Evolutionary conservation across 1,140 invertebrate species (phyloP).

Genomic region (Paralvinella palmiformis): DNA sequence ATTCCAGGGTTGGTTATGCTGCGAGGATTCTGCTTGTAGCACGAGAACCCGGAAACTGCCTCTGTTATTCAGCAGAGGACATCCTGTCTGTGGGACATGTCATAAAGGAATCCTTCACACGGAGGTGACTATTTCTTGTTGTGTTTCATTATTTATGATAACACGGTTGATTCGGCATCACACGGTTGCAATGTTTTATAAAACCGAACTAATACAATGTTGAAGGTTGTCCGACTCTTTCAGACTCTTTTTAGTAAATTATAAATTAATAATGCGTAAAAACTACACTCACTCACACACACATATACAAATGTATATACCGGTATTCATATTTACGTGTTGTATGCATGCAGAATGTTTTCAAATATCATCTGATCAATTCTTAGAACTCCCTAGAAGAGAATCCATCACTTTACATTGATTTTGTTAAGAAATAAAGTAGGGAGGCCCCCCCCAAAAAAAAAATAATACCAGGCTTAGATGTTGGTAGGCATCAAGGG

Average conservation of each 20-base stretch:
- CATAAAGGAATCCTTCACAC: conserved; percentile 66
- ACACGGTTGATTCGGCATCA: conserved; percentile 6
- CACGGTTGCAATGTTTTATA: not conserved
- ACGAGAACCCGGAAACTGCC: conserved; percentile 63
- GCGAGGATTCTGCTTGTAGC: conserved; percentile 80
- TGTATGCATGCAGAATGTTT: no score
- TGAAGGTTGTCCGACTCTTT: not conserved
- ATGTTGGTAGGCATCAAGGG: no score
- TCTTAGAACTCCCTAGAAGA: no score
- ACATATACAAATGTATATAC: no score
- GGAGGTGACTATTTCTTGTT: conserved; percentile 58
- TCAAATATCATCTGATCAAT: no score
- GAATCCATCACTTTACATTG: no score
- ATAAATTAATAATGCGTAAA: no score
- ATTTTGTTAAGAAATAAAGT: no score
- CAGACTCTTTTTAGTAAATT: not conserved
- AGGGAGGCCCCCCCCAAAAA: no score
- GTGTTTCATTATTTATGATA: conserved; percentile 15
- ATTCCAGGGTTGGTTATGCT: conserved; percentile 66
- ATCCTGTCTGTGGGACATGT: conserved; percentile 71
- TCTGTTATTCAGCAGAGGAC: conserved; percentile 57
- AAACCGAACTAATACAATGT: not conserved
- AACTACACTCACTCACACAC: no score
- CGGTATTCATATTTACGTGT: no score
- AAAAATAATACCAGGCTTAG: no score